Base-by-base conservation (phyloP, 2,113 vertebrate genomes). In the Isurus oxyrinchus region DNA sequence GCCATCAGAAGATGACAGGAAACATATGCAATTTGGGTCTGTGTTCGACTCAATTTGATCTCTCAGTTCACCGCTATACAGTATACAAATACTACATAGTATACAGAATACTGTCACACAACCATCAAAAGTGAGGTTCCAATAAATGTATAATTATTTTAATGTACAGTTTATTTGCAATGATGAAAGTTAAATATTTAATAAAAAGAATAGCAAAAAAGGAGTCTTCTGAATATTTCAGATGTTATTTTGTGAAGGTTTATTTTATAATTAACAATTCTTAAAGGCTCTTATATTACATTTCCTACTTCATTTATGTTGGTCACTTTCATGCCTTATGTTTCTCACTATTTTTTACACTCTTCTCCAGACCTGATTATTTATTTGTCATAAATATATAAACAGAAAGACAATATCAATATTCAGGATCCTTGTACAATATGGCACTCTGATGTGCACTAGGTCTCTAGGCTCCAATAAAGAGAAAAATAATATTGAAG, bases 401-500 rank as follows among this genome's bases (percentile, higher is more conserved):
- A 67, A 53, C 94, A 27, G 23, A 55, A 76, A 53, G 25, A 55
- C 61, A 69, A 67, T 53, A 95, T 69, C 94, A 95, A 69, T 49
- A 67, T 95, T 69, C 40, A 72, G 94, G 49, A 53, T 49, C 94
- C 49, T 95, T 69, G 94, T 21, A 76, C 63, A 94, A 94, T 94
- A 67, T 44, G 63, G n/a, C 63, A 94, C 67, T 95, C 25, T 72
- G 44, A 53, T 76, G 94, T 95, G 66, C 94, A 76, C 10, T 72
- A 69, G 49, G 49, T 95, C 67, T n/a, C 94, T 95, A 27, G 94
- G 76, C 67, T 72, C 53, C 16, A 95, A 95, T 72, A 95, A 95
- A 95, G 67, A 95, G 49, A 67, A 95, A 95, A 95, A 72, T 25
- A 95, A 95, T 95, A 95, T 95, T 95, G 94, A 95, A 95, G 94